Conservation (phyloP, 2,888 invertebrate species). For the Andrena praecox region DNA sequence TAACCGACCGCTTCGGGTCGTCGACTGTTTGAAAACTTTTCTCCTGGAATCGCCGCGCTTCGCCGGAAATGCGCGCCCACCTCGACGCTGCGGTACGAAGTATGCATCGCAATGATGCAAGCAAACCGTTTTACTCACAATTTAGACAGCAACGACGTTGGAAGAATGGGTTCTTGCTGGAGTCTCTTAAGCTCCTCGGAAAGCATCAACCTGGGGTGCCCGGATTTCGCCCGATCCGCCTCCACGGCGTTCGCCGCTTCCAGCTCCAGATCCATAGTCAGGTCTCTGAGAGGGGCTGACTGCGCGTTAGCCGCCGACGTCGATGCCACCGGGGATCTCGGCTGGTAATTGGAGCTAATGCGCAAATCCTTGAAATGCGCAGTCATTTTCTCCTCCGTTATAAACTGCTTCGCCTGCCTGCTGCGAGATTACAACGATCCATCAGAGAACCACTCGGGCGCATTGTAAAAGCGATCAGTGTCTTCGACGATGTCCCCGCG, state of each 20-base stretch:
- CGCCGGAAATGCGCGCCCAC: no score
- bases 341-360: constrained; percentile 86
- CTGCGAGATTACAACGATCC: constrained; percentile 58
- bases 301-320: constrained; percentile 68
- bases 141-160: constrained; percentile 87
- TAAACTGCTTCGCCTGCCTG: constrained; percentile 88
- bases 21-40: no score
- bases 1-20: no score
- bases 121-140: constrained; percentile 73
- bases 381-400: constrained; percentile 94
- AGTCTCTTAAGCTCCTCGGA: constrained; percentile 91
- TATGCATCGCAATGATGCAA: not conserved
- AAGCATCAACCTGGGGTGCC: constrained; percentile 86
- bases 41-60: no score
- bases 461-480: not conserved
- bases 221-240: constrained; percentile 68
- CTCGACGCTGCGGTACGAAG: not conserved
- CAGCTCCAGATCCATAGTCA: constrained; percentile 66
- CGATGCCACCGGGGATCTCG: constrained; percentile 67
- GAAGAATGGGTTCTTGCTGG: constrained; percentile 89
- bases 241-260: constrained; percentile 66
- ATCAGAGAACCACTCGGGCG: not conserved
- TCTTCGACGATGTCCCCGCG: not conserved
- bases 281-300: constrained; percentile 41
- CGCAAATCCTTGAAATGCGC: constrained; percentile 92